Evolutionary conservation across 2,797 vertebrate species (phyloP).

Genomic region (Florisuga fusca): DNA sequence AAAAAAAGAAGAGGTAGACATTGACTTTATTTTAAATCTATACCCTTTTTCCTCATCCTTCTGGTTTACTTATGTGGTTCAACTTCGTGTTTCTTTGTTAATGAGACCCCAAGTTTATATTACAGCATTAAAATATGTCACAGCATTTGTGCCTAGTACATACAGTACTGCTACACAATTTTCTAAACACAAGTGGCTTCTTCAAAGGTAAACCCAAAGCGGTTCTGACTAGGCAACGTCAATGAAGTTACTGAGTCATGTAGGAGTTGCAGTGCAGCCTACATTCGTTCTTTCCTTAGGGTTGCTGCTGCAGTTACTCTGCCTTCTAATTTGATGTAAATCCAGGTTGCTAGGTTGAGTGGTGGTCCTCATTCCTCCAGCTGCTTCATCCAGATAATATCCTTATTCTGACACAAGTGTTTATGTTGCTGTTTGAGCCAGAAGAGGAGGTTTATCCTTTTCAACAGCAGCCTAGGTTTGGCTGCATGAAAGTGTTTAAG

Average conservation of each 20-base stretch:
- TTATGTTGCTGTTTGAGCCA: background rate
- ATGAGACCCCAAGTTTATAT: background rate
- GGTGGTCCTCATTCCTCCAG: background rate
- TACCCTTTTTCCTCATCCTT: background rate
- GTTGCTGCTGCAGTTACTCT: background rate
- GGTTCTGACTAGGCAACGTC: background rate
- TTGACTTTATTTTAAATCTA: background rate
- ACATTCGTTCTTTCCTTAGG: background rate
- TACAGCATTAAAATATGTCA: background rate
- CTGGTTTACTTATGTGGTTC: background rate
- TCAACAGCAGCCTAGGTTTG: background rate
- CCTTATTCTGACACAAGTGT: background rate
- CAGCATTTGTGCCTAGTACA: background rate
- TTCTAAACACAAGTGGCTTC: background rate
- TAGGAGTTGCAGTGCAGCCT: background rate
- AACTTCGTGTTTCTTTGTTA: background rate
- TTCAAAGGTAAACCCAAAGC: background rate
- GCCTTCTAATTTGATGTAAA: background rate
- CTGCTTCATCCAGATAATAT: background rate
- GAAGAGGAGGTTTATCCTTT: background rate
- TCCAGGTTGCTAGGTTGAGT: background rate
- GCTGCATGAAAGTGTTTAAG: background rate
- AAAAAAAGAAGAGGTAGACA: conserved; percentile 92
- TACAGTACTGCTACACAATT: fast-evolving
- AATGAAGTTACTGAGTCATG: background rate